Percentiles rank a stretch among this genome's conserved stretches.
phyloP scores from a whole-genome alignment of 1,140 invertebrate genomes.

The Tetraneura akinire region DNA sequence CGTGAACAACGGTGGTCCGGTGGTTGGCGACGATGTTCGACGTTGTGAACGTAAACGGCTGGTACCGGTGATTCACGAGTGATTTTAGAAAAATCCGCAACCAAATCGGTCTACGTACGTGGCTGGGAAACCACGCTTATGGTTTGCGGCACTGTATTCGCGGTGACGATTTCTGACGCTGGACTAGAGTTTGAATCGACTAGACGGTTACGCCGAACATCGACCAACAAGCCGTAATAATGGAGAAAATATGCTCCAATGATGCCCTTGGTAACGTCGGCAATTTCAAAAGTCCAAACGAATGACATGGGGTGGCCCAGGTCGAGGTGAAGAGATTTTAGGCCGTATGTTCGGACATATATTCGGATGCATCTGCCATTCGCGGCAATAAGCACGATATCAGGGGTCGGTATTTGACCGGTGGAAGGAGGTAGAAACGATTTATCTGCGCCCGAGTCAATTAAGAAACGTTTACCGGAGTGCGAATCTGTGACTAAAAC shows the following conservation, averaged over 20 bases:
- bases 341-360: conserved; percentile 31
- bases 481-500: neutral
- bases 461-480: neutral
- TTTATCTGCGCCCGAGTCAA: conserved; percentile 25
- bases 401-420: neutral
- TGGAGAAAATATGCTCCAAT: conserved; percentile 28
- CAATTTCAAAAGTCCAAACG: conserved; percentile 12
- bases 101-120: neutral
- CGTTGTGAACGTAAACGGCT: neutral
- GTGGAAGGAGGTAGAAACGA: neutral
- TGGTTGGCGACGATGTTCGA: conserved; percentile 21
- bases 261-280: neutral
- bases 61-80: neutral
- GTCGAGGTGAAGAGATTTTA: neutral
- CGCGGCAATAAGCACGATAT: conserved; percentile 38
- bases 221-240: neutral
- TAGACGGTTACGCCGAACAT: neutral
- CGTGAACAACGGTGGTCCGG: conserved; percentile 12
- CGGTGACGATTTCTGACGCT: neutral
- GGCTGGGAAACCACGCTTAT: neutral
- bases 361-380: too few relatives aligned
- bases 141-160: neutral
- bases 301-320: neutral
- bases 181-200: neutral
- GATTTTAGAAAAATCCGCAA: neutral